These are phyloP conservation scores for Perognathus longimembris DNA, from an alignment of 2,113 vertebrate species.

Conservation along the genomic window DNA sequence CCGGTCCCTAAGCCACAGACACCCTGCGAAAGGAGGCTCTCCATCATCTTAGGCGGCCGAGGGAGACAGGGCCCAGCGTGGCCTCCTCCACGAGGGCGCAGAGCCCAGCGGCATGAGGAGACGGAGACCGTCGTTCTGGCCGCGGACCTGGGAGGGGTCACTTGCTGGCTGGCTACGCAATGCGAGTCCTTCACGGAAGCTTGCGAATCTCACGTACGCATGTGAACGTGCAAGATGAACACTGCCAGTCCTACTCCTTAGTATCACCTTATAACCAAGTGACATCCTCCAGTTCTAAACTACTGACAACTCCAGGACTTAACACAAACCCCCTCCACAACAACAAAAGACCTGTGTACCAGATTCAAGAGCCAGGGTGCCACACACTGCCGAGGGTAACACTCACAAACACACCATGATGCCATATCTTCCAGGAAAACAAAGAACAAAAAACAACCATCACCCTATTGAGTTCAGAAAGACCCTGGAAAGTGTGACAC, in stretches of 20 bases:
- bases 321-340: neutral
- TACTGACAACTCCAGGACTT: neutral
- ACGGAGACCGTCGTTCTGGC: too few species aligned
- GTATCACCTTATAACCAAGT: neutral
- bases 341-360: neutral
- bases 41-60: too few species aligned
- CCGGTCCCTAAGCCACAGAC: too few species aligned
- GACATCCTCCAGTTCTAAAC: neutral
- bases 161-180: too few species aligned
- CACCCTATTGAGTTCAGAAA: neutral
- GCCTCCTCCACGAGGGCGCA: too few species aligned
- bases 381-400: neutral
- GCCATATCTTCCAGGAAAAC: neutral
- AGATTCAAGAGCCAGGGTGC: neutral
- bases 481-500: neutral
- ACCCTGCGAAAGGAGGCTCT: neutral
- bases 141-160: too few species aligned
- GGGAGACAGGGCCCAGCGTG: too few species aligned
- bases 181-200: too few species aligned
- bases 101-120: too few species aligned
- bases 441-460: neutral
- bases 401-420: neutral
- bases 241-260: neutral
- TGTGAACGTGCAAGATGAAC: neutral
- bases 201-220: accelerated